Percentiles rank a stretch among this genome's conserved stretches.
Conservation (phyloP, 2,113 vertebrate species). For the Terrapene triunguis region DNA sequence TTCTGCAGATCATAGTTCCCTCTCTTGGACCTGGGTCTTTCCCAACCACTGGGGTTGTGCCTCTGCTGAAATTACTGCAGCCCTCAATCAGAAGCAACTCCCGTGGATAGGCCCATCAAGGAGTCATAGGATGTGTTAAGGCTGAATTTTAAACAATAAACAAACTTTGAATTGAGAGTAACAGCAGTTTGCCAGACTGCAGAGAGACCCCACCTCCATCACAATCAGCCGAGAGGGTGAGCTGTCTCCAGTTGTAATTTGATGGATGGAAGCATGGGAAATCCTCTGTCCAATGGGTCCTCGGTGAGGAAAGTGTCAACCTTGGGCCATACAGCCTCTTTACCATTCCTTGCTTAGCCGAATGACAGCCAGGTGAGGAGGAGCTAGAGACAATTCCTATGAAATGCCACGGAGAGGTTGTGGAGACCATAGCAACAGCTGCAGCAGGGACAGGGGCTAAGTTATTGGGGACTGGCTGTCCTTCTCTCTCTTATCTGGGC, state of each 20-base stretch:
- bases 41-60: neutral
- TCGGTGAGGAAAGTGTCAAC: neutral
- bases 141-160: neutral
- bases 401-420: neutral
- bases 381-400: neutral
- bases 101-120: neutral
- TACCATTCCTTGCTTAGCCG: neutral
- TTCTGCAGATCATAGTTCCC: neutral
- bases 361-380: neutral
- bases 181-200: neutral
- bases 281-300: neutral
- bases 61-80: neutral
- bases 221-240: neutral
- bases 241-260: neutral
- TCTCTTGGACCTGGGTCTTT: neutral
- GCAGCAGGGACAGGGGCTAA: accelerated
- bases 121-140: neutral
- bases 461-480: neutral
- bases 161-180: neutral
- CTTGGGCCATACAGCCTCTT: neutral
- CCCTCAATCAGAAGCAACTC: neutral
- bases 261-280: neutral
- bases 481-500: neutral
- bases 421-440: neutral
- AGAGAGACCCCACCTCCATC: neutral